Evolutionary conservation across 2,888 invertebrate species (phyloP).

Genomic region (Chalcosyrphus nemorum): DNA sequence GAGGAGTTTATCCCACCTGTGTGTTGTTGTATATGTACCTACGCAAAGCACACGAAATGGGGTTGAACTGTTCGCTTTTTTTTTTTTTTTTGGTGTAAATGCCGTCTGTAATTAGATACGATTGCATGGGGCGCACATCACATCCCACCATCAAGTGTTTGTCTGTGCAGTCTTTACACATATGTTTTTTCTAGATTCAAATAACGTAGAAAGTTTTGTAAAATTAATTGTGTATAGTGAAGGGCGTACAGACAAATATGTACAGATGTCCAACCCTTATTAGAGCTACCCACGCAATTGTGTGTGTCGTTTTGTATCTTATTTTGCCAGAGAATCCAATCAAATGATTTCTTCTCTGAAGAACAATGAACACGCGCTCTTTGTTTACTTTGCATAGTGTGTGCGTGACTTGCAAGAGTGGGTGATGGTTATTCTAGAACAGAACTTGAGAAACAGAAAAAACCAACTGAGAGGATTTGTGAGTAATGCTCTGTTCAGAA

Average conservation of each 20-base stretch:
- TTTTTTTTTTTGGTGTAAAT: conserved; percentile 17
- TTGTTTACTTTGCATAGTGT: not conserved
- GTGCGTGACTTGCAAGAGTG: conserved; percentile 1
- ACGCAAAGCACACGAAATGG: conserved; percentile 53
- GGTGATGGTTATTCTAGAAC: too few species aligned
- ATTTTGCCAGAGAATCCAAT: not conserved
- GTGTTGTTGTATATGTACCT: too few species aligned
- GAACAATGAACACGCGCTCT: not conserved
- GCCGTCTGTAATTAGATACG: conserved; percentile 66
- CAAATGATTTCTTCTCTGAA: not conserved
- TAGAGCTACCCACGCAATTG: conserved; percentile 42
- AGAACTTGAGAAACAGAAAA: too few species aligned
- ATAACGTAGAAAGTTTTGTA: not conserved
- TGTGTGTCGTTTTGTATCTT: not conserved
- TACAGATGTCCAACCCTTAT: conserved; percentile 60
- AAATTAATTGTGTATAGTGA: not conserved
- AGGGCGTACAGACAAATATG: conserved; percentile 36
- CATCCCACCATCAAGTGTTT: conserved; percentile 59
- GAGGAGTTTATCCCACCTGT: conserved; percentile 70
- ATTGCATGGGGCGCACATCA: conserved; percentile 48
- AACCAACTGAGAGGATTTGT: too few species aligned
- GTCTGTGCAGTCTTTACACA: conserved; percentile 42
- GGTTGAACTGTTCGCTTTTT: conserved; percentile 66
- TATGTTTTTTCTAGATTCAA: conserved; percentile 7
- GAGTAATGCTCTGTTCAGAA: too few species aligned